Base-by-base conservation (phyloP, 2,113 vertebrate species). In the Potamarius usumacintae region DNA sequence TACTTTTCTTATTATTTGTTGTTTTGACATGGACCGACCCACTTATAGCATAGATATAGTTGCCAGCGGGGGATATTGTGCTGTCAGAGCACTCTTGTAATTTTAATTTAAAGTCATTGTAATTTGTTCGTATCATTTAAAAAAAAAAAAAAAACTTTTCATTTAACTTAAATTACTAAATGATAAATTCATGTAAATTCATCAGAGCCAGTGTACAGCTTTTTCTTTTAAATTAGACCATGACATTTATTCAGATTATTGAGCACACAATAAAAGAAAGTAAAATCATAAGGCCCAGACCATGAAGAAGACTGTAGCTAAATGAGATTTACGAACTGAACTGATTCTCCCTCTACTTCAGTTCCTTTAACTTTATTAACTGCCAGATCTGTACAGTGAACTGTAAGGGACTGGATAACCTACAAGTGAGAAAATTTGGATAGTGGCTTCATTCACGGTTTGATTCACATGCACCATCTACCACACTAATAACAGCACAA, bases 381-480 rank as follows among this genome's bases (percentile, higher is more conserved):
- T 52, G 42, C 42, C 62, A 67, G 60, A 83, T 27, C 20, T 52
- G 58, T 42, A 60, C 58, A 65, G 81, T 82, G 81, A 83, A 52
- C 62, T 25, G 25, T 27, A 83, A 48, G 34, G 6, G 42, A 50
- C 63, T 9, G 62, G 81, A 52, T 67, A 48, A 52, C 34, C n/a
- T 27, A 17, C 20, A 48, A n/a, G 60, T 17, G 81, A 67, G 81
- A 83, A 50, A n/a, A 27, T 83, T 67, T 0, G 1, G 62, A 67
- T 52, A 67, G 62, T 52, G 42, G 4, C 42, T 82, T 60, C 22
- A 82, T 65, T 82, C 65, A 82, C 25, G 20, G 34, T 65, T 82
- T 82, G 34, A 18, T 63, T 82, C 34, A 48, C 42, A 52, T 50
- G 62, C 81, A 48, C 18, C 34, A 63, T 63, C 34, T 50, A 20